A percentile compares a stretch with the other conserved stretches of the same genome.
These are phyloP conservation scores for Fragum sueziense DNA, from an alignment of 2,888 invertebrate species.

Conservation along the genomic window DNA sequence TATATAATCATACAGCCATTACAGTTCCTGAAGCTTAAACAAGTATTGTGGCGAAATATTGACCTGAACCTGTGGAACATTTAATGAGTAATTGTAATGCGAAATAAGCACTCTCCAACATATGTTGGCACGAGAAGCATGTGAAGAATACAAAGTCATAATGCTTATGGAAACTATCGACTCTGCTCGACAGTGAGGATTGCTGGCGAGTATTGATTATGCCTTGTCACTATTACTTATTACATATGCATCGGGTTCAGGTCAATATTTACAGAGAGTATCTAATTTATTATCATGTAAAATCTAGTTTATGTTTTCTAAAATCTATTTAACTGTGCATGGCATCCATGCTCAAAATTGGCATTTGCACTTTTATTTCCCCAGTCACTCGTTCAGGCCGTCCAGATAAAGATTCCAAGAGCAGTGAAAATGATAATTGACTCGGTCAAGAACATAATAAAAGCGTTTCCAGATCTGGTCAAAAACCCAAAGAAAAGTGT, in stretches of 20 bases:
- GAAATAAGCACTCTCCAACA: too few relatives aligned
- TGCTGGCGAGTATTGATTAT: too few relatives aligned
- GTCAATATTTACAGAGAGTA: background rate
- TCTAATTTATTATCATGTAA: background rate
- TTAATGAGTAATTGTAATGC: too few relatives aligned
- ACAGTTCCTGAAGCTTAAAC: too few relatives aligned
- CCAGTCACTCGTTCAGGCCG: conserved; percentile 30
- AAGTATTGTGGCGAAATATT: too few relatives aligned
- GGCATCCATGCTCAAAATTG: background rate
- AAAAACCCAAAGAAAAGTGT: conserved; percentile 36
- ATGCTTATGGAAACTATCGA: too few relatives aligned
- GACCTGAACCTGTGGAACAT: too few relatives aligned
- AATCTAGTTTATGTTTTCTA: background rate
- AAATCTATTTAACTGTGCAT: background rate
- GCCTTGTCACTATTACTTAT: too few relatives aligned
- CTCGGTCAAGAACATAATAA: conserved; percentile 31
- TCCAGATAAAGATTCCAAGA: conserved; percentile 28
- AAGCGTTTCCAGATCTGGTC: conserved; percentile 36
- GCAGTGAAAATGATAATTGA: conserved; percentile 31
- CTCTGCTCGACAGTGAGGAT: too few relatives aligned
- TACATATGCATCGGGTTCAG: background rate
- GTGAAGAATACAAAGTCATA: too few relatives aligned
- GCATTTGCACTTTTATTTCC: background rate
- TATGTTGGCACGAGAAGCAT: too few relatives aligned
- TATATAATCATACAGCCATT: too few relatives aligned